Percentiles rank a stretch among this genome's conserved stretches.
Evolutionary conservation across 2,113 vertebrate species (phyloP).

Genomic region (Trichechus manatus): DNA sequence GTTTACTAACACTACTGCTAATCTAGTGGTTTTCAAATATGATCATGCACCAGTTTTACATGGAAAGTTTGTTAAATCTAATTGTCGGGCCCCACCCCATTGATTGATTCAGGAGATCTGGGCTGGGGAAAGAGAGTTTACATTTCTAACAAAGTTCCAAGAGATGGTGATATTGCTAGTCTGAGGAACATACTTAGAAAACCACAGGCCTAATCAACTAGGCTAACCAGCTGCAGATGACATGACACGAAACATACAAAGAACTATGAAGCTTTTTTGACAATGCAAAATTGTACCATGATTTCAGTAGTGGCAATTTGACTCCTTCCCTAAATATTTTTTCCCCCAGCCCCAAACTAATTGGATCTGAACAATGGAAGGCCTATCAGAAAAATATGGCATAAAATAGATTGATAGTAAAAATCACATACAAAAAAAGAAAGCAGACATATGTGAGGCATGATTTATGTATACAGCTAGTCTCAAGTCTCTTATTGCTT

Average conservation of each 20-base stretch:
- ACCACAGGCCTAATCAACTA: background rate
- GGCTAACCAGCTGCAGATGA: background rate
- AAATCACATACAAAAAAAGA: background rate
- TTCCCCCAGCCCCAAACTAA: background rate
- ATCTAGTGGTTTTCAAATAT: background rate
- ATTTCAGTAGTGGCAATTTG: background rate
- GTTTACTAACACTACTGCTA: background rate
- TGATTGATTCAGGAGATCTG: constrained; percentile 3
- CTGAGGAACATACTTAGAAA: background rate
- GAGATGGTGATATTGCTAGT: background rate
- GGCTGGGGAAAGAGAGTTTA: background rate
- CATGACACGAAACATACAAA: background rate
- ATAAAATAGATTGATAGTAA: background rate
- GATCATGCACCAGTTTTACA: background rate
- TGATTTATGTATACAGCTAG: background rate
- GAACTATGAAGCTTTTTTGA: background rate
- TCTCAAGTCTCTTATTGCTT: background rate
- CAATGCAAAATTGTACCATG: background rate
- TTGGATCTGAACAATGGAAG: background rate
- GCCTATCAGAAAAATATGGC: background rate
- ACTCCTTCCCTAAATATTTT: background rate
- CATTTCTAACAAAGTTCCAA: background rate
- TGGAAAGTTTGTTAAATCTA: background rate
- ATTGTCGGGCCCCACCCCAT: background rate
- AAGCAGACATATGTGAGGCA: background rate